Base-by-base conservation (phyloP, 2,888 invertebrate genomes). In the Chrysotoxum bicinctum region DNA sequence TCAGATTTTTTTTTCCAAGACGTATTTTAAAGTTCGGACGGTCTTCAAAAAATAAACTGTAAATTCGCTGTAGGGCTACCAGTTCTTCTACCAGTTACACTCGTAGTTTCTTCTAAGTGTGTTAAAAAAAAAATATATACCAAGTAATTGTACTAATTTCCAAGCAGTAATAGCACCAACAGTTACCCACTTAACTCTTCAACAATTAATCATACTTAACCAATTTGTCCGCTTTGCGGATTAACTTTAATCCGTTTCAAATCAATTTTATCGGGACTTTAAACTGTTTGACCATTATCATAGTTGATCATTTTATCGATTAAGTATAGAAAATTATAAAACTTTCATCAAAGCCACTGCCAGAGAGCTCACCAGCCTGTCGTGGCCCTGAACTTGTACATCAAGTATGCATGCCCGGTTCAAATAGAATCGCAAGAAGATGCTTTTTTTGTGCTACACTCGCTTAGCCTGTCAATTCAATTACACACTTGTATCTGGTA, bases 401-500 rank as follows among this genome's bases (percentile, higher is more conserved):
- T 50, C 52, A 40, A 43, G 60, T 64, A 54, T 60, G 45, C 21
- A 64, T 48, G 54, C 14, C 37, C 14, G 8, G n/a, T 16, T 54
- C 14, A 30, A 48, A n/a, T n/a, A 21, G 19, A 72, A 45, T 10
- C 8, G 5, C 52, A 43, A 37, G 56, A 75, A 19, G 56, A 76
- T 76, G 54, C 9, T 50, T 43, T 10, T 45, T 45, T 45, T 43
- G 26, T 43, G 26, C 23, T 19, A n/a, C 30, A 19, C 21, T 48
- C 64, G 35, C 30, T 35, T 37, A 19, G 70, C 35, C 56, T 70
- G 66, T 79, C 60, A 66, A 74, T 74, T 76, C 79, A 75, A 76
- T 80, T 80, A 84, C 60, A 80, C 62, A 66, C 66, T 66, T 66
- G 66, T 66, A 68, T 75, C 64, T 68, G 54, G 66, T 66, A 73